Evolutionary conservation across 2,113 vertebrate genomes (phyloP).

Genomic region (Upupa epops): DNA sequence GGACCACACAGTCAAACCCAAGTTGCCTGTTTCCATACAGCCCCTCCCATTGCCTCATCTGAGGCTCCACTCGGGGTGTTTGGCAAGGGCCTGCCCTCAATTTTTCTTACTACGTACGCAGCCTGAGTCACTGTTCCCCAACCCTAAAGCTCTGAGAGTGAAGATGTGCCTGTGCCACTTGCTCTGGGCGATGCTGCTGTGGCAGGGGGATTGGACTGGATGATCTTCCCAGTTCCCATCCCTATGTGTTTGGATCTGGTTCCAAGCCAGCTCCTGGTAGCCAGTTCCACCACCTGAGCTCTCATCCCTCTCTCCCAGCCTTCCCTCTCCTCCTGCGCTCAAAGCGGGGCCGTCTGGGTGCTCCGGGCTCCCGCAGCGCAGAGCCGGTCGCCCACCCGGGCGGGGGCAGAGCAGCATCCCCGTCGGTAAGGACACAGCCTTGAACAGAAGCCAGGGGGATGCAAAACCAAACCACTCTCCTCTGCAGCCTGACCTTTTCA

Average conservation of each 20-base stretch:
- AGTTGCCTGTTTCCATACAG: neutral
- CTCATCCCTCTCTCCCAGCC: neutral
- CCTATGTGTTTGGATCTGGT: neutral
- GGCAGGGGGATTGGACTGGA: too few species aligned
- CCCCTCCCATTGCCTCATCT: neutral
- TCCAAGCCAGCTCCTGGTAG: neutral
- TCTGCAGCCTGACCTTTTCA: slow-evolving; percentile 45
- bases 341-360: neutral
- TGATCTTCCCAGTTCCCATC: too few species aligned
- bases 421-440: slow-evolving; percentile 21
- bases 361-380: neutral
- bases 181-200: too few species aligned
- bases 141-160: neutral
- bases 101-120: neutral
- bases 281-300: neutral
- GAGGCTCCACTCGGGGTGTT: neutral
- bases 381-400: slow-evolving; percentile 37
- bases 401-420: neutral
- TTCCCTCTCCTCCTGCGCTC: neutral
- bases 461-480: neutral
- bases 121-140: neutral
- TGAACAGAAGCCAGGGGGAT: slow-evolving; percentile 62
- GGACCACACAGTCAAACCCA: neutral
- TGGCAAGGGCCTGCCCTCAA: neutral
- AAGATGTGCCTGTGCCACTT: too few species aligned